Base-by-base conservation (phyloP, 2,888 invertebrate species). In the Pristionchus arcanus region DNA sequence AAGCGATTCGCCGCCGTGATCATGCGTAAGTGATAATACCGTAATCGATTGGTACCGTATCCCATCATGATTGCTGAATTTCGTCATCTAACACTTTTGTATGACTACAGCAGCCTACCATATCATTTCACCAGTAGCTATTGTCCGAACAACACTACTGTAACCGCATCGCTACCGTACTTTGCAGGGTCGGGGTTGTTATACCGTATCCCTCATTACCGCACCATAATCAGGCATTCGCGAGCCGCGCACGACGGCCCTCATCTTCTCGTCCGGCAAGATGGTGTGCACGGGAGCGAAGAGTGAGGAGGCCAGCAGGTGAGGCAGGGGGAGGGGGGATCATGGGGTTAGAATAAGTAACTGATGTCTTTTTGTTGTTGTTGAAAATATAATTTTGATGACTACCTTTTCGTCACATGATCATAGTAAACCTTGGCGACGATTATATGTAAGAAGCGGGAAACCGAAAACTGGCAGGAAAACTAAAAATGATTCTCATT, bases 1-100 rank as follows among this genome's bases (percentile, higher is more conserved):
- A 99, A 99, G 96, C 97, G 99, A 95, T 99, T 99, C 96, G 98
- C 98, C 87, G 99, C 99, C 68, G 98, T 99, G 7, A 99, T 99
- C 90, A 99, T 99, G 99, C 96, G 97, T 81, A 28, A 81, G 81
- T 81, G 90, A 90, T 85, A 13, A 28, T 88, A 96, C 98, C 95
- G 98, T 97, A 84, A 77, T 96, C 96, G 2, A 94, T 96, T 86
- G 98, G 97, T 0, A 97, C 97, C 4, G 97, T 97, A 28, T 97
- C 97, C 91, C 97, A 97, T 94, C 97, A 97, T 25, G 89, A 98
- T 98, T 98, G 95, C 97, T 94, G 42, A 11, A 49, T 49, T 49
- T 49, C 42, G 11, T 49, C 42, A 49, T 49, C 42, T 49, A 11
- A 49, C 42, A 49, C 3, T 11, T 1, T 7, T 3, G 42, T 9